Evolutionary conservation across 1,140 invertebrate species (phyloP).

Genomic region (Campoletis sonorensis): DNA sequence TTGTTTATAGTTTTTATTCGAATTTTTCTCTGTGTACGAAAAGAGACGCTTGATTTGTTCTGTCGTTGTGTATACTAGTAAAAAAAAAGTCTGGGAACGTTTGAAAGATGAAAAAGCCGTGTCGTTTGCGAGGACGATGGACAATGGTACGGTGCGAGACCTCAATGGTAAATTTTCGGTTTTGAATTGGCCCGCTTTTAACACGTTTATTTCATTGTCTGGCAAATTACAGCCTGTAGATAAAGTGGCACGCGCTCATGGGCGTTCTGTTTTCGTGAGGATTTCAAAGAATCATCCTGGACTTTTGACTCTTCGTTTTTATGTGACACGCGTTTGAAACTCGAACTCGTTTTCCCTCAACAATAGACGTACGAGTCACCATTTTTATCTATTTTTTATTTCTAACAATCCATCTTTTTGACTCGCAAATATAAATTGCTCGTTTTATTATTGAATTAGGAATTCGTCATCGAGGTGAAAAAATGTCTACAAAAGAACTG

Average conservation of each 20-base stretch:
- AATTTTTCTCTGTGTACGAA: no score
- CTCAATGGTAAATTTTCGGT: slow-evolving; percentile 64
- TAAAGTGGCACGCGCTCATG: slow-evolving; percentile 63
- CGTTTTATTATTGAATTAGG: no score
- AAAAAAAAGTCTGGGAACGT: background rate
- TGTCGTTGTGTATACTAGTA: no score
- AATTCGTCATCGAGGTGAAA: no score
- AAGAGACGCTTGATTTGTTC: no score
- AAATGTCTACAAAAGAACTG: no score
- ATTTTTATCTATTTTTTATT: background rate
- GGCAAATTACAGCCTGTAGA: slow-evolving; percentile 63
- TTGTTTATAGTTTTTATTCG: no score
- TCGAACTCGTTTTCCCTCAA: slow-evolving; percentile 21
- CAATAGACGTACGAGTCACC: slow-evolving; percentile 23
- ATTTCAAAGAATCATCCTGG: slow-evolving; percentile 50
- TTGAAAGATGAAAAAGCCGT: background rate
- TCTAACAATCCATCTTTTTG: no score
- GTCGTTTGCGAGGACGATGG: background rate
- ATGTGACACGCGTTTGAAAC: slow-evolving; percentile 1
- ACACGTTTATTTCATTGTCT: slow-evolving; percentile 55
- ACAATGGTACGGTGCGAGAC: slow-evolving; percentile 51
- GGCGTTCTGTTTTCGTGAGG: slow-evolving; percentile 65
- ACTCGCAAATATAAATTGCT: no score
- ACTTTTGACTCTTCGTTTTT: background rate
- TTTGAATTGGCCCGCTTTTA: slow-evolving; percentile 73